phyloP scores from a whole-genome alignment of 92 coral and sea anemone genomes.

The Porites divaricata region DNA sequence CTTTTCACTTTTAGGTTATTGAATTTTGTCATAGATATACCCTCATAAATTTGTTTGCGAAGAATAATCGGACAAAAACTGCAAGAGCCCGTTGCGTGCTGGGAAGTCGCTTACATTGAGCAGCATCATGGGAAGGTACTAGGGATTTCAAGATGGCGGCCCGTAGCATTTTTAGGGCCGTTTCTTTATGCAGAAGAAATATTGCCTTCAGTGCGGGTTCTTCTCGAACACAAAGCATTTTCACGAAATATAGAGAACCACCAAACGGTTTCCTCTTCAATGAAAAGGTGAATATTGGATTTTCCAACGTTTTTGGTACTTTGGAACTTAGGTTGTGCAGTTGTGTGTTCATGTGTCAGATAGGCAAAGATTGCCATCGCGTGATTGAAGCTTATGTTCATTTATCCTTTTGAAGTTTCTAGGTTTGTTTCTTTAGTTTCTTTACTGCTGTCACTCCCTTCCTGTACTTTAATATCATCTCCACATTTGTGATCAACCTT shows the following conservation, averaged over 20 bases:
- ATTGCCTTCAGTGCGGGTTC: constrained; percentile 27
- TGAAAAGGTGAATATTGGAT: constrained; percentile 74
- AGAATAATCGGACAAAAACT: too few species aligned
- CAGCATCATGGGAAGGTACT: constrained; percentile 4
- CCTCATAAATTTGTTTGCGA: too few species aligned
- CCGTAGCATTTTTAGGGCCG: constrained; percentile 60
- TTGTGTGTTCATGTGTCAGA: too few species aligned
- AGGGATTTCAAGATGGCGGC: constrained; percentile 85
- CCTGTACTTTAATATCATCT: too few species aligned
- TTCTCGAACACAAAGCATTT: constrained; percentile 73
- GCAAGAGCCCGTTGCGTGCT: background rate
- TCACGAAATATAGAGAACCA: constrained; percentile 93
- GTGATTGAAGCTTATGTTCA: too few species aligned
- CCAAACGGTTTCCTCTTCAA: constrained; percentile 98
- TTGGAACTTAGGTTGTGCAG: background rate
- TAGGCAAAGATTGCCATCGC: too few species aligned
- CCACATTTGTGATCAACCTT: too few species aligned
- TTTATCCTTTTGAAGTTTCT: too few species aligned
- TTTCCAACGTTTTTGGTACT: background rate
- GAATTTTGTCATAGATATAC: too few species aligned
- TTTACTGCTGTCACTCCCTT: too few species aligned
- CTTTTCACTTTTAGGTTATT: too few species aligned
- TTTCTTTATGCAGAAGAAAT: constrained; percentile 60
- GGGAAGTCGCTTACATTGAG: background rate
- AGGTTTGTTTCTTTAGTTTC: too few species aligned